These are phyloP conservation scores for Leiothrix lutea DNA, from an alignment of 2,113 vertebrate genomes.

Conservation along the genomic window DNA sequence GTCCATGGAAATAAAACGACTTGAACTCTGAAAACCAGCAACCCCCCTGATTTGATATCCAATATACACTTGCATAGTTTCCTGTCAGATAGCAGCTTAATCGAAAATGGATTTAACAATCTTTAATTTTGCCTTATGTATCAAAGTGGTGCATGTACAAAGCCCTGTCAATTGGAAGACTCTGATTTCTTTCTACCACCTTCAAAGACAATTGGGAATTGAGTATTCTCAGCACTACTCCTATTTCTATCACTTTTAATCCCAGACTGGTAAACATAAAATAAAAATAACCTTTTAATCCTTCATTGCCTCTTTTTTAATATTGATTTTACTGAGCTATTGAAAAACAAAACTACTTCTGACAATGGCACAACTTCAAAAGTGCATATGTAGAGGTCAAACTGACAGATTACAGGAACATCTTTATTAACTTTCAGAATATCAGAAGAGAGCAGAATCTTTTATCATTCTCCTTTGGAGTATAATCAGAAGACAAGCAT, in stretches of 20 bases:
- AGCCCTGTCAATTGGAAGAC: not conserved
- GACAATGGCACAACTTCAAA: not conserved
- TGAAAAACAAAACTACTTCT: not conserved
- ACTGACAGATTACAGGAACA: not conserved
- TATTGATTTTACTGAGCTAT: not conserved
- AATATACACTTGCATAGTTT: not conserved
- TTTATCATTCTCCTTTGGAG: not conserved
- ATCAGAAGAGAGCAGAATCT: not conserved
- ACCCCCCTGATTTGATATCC: not conserved
- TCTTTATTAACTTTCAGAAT: not conserved
- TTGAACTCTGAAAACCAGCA: not conserved
- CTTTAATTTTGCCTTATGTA: not conserved
- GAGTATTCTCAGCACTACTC: not conserved
- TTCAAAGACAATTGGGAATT: not conserved
- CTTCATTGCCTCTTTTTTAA: not conserved
- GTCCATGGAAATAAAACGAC: not conserved
- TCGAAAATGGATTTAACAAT: not conserved
- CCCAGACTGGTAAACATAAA: not conserved
- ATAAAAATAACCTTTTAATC: not conserved
- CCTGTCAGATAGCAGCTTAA: not conserved
- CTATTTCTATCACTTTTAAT: not conserved
- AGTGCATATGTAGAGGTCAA: not conserved
- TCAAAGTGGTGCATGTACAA: not conserved
- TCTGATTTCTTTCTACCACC: not conserved
- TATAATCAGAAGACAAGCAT: not conserved